These are phyloP conservation scores for Shinisaurus crocodilurus DNA, from an alignment of 2,113 vertebrate species.

Conservation along the genomic window DNA sequence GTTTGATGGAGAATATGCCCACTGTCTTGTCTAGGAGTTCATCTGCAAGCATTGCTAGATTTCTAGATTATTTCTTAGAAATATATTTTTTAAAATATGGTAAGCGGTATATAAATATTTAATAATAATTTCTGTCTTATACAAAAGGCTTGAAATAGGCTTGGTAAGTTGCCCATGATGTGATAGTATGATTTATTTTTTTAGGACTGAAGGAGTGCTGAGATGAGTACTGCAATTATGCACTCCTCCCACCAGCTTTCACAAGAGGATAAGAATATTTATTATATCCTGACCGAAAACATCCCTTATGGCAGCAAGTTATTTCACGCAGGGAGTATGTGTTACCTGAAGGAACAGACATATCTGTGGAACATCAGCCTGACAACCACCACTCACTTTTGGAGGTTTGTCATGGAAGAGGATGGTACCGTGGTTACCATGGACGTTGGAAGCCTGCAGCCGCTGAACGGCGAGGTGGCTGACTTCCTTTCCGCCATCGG, in stretches of 20 bases:
- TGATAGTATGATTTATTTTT: constrained; percentile 5
- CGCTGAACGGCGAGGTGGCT: constrained; percentile 44
- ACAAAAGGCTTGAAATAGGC: neutral
- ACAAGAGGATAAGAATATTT: constrained; percentile 23
- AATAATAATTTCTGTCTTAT: neutral
- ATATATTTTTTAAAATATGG: neutral
- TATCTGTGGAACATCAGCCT: constrained; percentile 14
- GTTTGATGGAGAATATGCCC: neutral
- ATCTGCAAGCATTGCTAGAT: neutral
- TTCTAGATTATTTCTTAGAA: neutral
- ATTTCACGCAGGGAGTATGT: constrained; percentile 69
- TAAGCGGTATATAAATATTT: too few relatives aligned
- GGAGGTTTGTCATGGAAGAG: constrained; percentile 43
- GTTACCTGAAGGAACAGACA: constrained; percentile 50
- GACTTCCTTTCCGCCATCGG: constrained; percentile 74
- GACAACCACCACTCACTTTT: rapidly evolving
- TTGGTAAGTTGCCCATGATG: too few relatives aligned
- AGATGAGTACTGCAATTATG: neutral
- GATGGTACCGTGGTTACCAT: rapidly evolving
- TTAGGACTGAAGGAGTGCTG: neutral
- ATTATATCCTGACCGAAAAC: constrained; percentile 78
- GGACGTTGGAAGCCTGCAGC: constrained; percentile 31
- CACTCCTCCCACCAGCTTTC: constrained; percentile 8
- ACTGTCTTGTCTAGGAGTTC: neutral
- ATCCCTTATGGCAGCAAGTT: constrained; percentile 5